These are phyloP conservation scores for Micromesistius poutassou DNA, from an alignment of 2,797 vertebrate species.

Conservation along the genomic window DNA sequence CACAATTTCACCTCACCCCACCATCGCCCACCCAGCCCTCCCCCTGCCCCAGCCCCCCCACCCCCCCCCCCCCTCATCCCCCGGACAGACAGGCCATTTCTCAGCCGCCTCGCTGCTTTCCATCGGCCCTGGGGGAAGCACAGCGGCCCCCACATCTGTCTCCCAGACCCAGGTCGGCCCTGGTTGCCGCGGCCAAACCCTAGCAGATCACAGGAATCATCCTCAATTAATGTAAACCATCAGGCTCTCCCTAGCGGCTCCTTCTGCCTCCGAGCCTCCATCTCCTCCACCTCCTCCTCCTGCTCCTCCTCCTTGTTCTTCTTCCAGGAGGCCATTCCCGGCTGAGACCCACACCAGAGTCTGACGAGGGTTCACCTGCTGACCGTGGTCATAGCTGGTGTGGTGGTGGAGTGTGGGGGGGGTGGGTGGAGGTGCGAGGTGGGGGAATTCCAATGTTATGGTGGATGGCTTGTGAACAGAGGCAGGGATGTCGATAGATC, in stretches of 20 bases:
- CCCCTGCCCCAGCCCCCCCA: neutral
- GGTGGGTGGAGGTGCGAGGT: no score
- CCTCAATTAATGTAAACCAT: conserved; percentile 73
- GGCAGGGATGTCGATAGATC: conserved; percentile 54
- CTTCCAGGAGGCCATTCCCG: conserved; percentile 62
- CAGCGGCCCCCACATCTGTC: conserved; percentile 75
- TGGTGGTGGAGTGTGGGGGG: conserved; percentile 50
- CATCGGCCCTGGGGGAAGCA: conserved; percentile 60
- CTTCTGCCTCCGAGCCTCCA: conserved; percentile 26
- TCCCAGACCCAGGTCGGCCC: conserved; percentile 71
- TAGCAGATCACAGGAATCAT: conserved; percentile 70
- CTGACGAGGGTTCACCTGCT: conserved; percentile 59
- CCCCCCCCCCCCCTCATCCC: conserved; percentile 12
- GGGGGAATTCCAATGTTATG: conserved; percentile 38
- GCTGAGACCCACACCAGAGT: conserved; percentile 47
- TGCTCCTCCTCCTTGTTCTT: conserved; percentile 39
- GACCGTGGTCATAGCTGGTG: conserved; percentile 55
- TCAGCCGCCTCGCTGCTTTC: conserved; percentile 66
- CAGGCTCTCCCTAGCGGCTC: conserved; percentile 12
- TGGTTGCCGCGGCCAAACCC: conserved; percentile 60
- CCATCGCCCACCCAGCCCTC: neutral
- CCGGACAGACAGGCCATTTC: conserved; percentile 61
- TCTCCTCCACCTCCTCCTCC: neutral
- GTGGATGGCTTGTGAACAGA: conserved; percentile 24
- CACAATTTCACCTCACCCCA: conserved; percentile 17